Conservation (phyloP, 2,113 vertebrate genomes). For the Origma solitaria region DNA sequence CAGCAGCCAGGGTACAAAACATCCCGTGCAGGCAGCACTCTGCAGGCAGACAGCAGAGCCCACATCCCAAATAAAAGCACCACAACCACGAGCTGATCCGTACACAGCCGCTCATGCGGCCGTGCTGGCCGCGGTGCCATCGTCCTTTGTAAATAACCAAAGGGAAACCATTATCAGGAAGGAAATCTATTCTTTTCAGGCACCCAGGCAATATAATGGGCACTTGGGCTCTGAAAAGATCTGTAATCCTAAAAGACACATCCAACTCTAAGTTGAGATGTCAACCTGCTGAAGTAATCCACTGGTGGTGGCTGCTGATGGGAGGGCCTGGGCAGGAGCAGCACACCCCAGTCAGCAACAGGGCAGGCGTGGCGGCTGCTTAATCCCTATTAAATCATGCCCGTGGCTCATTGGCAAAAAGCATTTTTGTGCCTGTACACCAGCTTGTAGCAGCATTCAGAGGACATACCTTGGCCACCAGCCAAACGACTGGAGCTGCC, state of each 20-base stretch:
- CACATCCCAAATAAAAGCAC: neutral
- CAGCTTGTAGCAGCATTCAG: neutral
- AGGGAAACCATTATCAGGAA: neutral
- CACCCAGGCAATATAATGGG: conserved; percentile 12
- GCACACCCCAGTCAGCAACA: neutral
- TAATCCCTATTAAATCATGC: neutral
- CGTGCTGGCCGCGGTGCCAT: accelerated
- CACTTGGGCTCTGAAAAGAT: neutral
- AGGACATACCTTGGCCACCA: neutral
- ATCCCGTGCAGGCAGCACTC: accelerated
- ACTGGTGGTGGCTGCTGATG: accelerated
- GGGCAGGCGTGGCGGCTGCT: neutral
- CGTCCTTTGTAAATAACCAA: neutral
- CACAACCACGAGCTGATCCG: neutral
- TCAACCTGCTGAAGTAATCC: neutral
- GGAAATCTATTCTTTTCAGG: neutral
- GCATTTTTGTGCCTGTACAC: neutral
- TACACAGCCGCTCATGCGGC: accelerated
- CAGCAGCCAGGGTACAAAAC: neutral
- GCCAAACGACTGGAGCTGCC: neutral
- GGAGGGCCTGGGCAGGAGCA: neutral
- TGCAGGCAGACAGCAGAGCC: neutral
- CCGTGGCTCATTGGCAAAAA: neutral
- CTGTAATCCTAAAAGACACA: conserved; percentile 17
- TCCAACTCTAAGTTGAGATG: neutral